Percentiles rank a stretch among this genome's conserved stretches.
Evolutionary conservation across 2,888 invertebrate species (phyloP).

Genomic region (Agriopis leucophaearia): DNA sequence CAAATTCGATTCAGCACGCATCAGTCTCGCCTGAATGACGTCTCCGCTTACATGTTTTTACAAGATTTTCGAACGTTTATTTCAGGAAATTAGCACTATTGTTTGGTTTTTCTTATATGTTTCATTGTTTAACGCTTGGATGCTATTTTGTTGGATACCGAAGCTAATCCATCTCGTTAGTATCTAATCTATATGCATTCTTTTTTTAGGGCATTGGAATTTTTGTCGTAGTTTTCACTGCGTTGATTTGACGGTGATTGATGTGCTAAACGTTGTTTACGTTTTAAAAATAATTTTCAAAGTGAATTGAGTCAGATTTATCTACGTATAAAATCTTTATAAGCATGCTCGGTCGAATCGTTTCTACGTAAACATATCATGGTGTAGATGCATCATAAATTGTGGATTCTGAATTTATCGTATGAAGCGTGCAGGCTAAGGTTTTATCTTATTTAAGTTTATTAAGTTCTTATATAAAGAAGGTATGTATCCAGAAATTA

Average conservation of each 20-base stretch:
- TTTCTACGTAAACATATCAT: not conserved
- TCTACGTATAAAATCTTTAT: conserved; percentile 3
- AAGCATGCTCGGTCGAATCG: not conserved
- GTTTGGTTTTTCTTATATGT: conserved; percentile 31
- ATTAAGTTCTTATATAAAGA: no score
- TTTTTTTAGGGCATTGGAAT: conserved; percentile 23
- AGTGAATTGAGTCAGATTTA: conserved; percentile 10
- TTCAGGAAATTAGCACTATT: conserved; percentile 45
- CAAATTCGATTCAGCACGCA: conserved; percentile 61
- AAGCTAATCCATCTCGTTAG: conserved; percentile 28
- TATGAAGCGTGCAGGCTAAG: not conserved
- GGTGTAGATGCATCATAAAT: not conserved
- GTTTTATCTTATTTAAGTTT: not conserved
- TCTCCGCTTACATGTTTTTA: conserved; percentile 50
- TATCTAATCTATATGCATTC: conserved; percentile 21
- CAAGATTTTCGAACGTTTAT: conserved; percentile 40
- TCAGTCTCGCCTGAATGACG: conserved; percentile 59
- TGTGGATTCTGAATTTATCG: not conserved
- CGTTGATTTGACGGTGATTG: conserved; percentile 23
- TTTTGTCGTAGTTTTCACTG: conserved; percentile 4
- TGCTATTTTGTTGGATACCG: conserved; percentile 31
- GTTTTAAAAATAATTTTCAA: conserved; percentile 20
- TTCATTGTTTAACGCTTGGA: conserved; percentile 25
- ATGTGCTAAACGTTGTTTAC: conserved; percentile 19
- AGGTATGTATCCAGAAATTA: no score